Evolutionary conservation across 2,888 invertebrate species (phyloP).

Genomic region (Phymatocera aterrima): DNA sequence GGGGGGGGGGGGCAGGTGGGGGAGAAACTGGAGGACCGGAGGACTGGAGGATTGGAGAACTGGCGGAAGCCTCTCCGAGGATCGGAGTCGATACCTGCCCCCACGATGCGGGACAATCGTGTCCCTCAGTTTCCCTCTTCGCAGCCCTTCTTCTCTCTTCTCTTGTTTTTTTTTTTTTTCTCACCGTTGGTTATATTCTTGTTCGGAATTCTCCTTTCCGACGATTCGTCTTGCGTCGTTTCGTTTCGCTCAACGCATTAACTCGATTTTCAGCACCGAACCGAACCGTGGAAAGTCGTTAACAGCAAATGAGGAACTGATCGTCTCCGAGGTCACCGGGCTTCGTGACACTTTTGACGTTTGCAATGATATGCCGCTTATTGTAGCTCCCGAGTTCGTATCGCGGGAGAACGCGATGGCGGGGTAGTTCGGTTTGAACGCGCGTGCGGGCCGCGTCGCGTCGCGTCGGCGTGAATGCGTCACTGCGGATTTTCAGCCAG

Average conservation of each 20-base stretch:
- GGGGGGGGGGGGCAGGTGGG: constrained; percentile 76
- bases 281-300: not conserved
- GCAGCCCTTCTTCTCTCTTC: not conserved
- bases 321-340: not conserved
- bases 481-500: constrained; percentile 44
- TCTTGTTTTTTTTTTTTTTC: not conserved
- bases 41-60: constrained; percentile 76
- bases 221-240: not conserved
- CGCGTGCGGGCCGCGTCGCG: constrained; percentile 49
- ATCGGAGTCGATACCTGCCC: constrained; percentile 60
- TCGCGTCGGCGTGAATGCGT: constrained; percentile 46
- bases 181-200: too few species aligned
- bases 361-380: constrained; percentile 15
- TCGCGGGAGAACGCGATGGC: constrained; percentile 11
- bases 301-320: not conserved
- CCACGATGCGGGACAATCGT: not conserved
- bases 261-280: not conserved
- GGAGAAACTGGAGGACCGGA: constrained; percentile 78
- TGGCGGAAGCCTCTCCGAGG: constrained; percentile 78
- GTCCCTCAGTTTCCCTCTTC: not conserved
- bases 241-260: too few species aligned
- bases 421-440: constrained; percentile 49
- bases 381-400: not conserved
- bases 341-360: not conserved
- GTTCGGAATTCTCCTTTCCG: not conserved